phyloP scores from a whole-genome alignment of 2,113 vertebrate species.

The Gavialis gangeticus region DNA sequence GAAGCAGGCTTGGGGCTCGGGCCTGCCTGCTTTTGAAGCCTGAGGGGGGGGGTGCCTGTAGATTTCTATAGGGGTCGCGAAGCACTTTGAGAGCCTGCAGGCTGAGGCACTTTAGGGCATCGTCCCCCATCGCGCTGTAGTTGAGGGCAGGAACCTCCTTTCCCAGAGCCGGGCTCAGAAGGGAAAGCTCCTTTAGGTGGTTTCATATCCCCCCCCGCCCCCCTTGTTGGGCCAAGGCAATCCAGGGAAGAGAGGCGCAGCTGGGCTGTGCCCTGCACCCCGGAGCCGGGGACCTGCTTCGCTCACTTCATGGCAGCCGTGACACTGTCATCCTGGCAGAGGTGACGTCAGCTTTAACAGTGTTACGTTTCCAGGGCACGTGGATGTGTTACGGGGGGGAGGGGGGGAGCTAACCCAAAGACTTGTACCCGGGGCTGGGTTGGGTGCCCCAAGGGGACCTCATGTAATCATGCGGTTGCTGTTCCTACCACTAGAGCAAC shows the following conservation, averaged over 20 bases:
- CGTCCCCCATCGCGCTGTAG: background rate
- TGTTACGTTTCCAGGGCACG: background rate
- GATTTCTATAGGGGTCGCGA: rapidly evolving
- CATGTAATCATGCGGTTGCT: background rate
- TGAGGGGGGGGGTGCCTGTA: background rate
- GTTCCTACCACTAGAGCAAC: background rate
- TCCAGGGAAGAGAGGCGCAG: background rate
- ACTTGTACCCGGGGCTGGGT: background rate
- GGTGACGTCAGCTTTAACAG: background rate
- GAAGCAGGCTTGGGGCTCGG: too few species aligned
- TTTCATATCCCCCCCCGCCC: too few species aligned
- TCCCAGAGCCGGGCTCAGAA: background rate
- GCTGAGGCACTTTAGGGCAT: background rate
- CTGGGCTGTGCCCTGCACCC: background rate
- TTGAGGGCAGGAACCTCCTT: background rate
- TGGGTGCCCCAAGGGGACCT: background rate
- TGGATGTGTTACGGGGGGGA: background rate
- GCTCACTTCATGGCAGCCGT: too few species aligned
- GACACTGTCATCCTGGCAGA: too few species aligned
- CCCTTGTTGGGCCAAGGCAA: too few species aligned
- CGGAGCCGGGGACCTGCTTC: rapidly evolving
- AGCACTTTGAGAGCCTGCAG: background rate
- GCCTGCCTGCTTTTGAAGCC: background rate
- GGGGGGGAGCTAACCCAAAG: background rate
- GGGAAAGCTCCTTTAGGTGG: too few species aligned